Base-by-base conservation (phyloP, 2,888 invertebrate genomes). In the Trissolcus japonicus region DNA sequence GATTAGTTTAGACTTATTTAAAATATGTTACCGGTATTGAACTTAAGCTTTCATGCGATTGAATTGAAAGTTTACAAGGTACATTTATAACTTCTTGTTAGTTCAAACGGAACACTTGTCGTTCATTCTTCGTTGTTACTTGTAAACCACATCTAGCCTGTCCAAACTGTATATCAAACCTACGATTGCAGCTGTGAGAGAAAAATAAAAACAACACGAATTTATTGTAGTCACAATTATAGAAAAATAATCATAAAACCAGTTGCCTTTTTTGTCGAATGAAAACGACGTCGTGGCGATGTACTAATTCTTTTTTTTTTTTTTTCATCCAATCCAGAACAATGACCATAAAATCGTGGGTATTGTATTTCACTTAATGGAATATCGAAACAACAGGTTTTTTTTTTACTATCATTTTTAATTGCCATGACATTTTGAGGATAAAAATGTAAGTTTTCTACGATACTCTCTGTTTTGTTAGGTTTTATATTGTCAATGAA, bases 81-180 rank as follows among this genome's bases (percentile, higher is more conserved):
- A 55, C 46, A 43, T 55, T 55, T 65, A 65, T 65, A 46, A 16
- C 55, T 65, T 56, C 65, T 65, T 65, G 65, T 65, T 50, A 48
- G 29, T 65, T 65, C 48, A 35, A 65, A 56, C 55, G 48, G 21
- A 65, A 56, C 46, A 65, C 65, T 65, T 65, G 65, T 65, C 56
- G 65, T 17, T 65, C 56, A 65, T 65, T 46, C 65, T 56, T 65
- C 48, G 56, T 48, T 56, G 65, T 56, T 65, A 55, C 40, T 65
- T 35, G 46, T 46, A 46, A 46, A 46, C 46, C 11, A n/a, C 16
- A 16, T 46, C 16, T 1, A 16, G 16, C 16, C 46, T 46, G 46
- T 16, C 14, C 14, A 14, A 16, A 16, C 16, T 46, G 14, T 16
- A 46, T 46, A 46, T 46, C 16, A 46, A 46, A 46, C 7, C 46